Evolutionary conservation across 2,113 vertebrate genomes (phyloP).

Genomic region (Alligator sinensis): DNA sequence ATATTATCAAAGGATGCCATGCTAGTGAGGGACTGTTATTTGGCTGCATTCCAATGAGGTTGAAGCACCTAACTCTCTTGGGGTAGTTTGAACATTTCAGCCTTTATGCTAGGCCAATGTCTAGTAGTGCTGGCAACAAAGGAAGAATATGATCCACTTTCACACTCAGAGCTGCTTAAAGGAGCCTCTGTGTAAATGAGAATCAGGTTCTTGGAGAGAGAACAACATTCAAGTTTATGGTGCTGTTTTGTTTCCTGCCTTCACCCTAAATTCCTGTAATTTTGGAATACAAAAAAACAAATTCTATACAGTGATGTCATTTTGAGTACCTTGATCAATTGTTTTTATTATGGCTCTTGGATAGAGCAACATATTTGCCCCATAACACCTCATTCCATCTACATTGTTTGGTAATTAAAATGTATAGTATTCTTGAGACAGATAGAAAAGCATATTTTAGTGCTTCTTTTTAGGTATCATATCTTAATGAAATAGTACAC

Average conservation of each 20-base stretch:
- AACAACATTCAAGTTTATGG: background rate
- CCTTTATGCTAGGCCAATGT: too few species aligned
- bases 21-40: background rate
- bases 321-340: constrained; percentile 43
- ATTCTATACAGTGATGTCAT: background rate
- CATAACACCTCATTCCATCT: constrained; percentile 16
- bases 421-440: constrained; percentile 9
- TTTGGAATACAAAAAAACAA: background rate
- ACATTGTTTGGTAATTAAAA: background rate
- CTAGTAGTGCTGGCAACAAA: background rate
- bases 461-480: background rate
- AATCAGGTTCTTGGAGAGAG: background rate
- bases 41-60: background rate
- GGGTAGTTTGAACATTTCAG: background rate
- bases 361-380: background rate
- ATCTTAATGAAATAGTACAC: constrained; percentile 29
- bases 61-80: background rate
- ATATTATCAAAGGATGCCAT: background rate
- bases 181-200: background rate
- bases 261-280: background rate
- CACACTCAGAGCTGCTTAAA: background rate
- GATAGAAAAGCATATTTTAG: constrained; percentile 43
- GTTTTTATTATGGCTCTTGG: constrained; percentile 24
- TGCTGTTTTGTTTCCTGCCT: background rate
- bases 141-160: constrained; percentile 19